Conservation (phyloP, 2,797 vertebrate genomes). For the Hephaestus fuliginosus region DNA sequence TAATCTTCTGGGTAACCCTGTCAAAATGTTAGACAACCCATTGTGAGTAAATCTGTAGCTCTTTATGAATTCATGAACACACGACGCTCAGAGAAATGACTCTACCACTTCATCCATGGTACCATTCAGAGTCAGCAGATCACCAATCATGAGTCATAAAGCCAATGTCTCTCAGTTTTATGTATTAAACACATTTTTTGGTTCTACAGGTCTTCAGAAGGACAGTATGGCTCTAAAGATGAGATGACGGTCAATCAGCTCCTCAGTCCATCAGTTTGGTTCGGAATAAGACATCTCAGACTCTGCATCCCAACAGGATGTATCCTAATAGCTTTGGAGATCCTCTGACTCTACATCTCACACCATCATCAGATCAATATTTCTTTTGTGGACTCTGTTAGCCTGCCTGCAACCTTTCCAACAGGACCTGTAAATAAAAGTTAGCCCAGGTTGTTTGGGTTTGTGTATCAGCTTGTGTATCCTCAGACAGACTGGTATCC, state of each 20-base stretch:
- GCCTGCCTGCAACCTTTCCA: too few species aligned
- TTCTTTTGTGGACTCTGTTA: not conserved
- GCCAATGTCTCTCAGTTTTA: not conserved
- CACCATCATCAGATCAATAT: not conserved
- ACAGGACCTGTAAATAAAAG: not conserved
- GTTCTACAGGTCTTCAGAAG: too few species aligned
- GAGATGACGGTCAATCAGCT: not conserved
- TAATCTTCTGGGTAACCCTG: slow-evolving; percentile 92
- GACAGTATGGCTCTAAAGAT: too few species aligned
- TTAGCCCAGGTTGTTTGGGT: not conserved
- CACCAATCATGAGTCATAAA: not conserved
- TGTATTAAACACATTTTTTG: not conserved
- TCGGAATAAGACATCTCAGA: not conserved
- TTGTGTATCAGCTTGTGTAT: not conserved
- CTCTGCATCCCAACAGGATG: not conserved
- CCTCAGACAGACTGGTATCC: not conserved
- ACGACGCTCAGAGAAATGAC: too few species aligned
- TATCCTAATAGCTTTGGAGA: not conserved
- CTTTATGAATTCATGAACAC: not conserved
- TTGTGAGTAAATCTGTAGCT: slow-evolving; percentile 4
- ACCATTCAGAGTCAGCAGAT: not conserved
- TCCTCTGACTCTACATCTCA: not conserved
- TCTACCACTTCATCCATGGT: not conserved
- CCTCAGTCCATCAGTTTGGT: not conserved
- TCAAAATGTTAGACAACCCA: slow-evolving; percentile 33